Base-by-base conservation (phyloP, 2,888 invertebrate genomes). In the Agrochola macilenta region DNA sequence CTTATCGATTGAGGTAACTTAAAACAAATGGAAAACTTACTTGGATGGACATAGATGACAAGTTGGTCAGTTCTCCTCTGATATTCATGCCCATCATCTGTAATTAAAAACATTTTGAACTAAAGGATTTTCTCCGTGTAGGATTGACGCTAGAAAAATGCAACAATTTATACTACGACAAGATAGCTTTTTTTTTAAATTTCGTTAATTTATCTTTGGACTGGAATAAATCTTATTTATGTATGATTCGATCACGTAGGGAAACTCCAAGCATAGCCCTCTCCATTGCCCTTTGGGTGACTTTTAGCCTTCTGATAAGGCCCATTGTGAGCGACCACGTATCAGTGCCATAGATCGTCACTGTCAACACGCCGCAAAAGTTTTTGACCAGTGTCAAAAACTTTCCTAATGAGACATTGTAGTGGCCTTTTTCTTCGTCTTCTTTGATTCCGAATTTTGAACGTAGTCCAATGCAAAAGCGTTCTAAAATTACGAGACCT, bases 21-120 rank as follows among this genome's bases (percentile, higher is more conserved):
- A 30, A 43, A 74, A 14, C 9, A 63, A 49, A n/a, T 73, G 4
- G 0, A 1, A 69, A 58, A 75, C 90, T 88, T 90, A 95, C 96
- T 90, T 94, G 93, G 9, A 95, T 90, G 49, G 90, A 91, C 79
- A 93, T 91, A 2, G 95, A 93, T 5, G 94, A 87, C 7, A 93
- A 86, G 87, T 91, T 95, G 76, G 98, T 98, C 87, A 99, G 93
- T 93, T 99, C 99, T 1, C 99, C 99, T 69, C 99, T 97, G 54
- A 99, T 96, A 91, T 98, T 98, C 1, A 97, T 97, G 82, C 97
- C 97, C 97, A 99, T 98, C 97, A 98, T 98, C 98, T 98, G 92
- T 49, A 91, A 93, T 79, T 4, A 54, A 70, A 0, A 60, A 49
- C 0, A 11, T 35, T 9, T 12, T 74, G 7, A 71, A 43, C 11